Conservation (phyloP, 35 echinoderm and acorn worm species). For the Holothuria glaberrima region DNA sequence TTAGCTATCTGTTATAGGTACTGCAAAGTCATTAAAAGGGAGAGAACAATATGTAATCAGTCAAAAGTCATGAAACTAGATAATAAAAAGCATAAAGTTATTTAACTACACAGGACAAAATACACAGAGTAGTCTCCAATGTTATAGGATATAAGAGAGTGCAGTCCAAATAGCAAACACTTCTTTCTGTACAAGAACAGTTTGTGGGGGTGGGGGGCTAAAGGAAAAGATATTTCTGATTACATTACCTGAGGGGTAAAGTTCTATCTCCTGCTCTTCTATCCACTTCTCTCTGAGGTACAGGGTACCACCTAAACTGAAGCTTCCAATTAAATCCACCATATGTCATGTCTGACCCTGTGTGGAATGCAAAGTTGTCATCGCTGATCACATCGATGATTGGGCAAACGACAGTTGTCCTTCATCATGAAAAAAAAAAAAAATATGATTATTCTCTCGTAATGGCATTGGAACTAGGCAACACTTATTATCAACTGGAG, state of each 20-base stretch:
- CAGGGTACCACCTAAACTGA: conserved; percentile 96
- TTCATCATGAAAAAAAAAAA: conserved; percentile 41
- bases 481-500: background rate
- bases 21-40: no score
- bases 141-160: no score
- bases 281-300: conserved; percentile 90
- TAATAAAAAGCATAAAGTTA: no score
- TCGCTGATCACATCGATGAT: conserved; percentile 99
- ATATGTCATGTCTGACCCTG: conserved; percentile 97
- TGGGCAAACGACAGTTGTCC: conserved; percentile 87
- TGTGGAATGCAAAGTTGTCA: conserved; percentile 98
- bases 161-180: no score
- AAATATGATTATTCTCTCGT: background rate
- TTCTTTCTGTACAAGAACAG: no score
- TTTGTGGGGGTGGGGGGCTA: no score
- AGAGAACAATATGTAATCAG: no score
- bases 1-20: no score
- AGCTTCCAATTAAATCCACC: conserved; percentile 99
- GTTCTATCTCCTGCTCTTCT: conserved; percentile 92
- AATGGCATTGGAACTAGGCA: background rate
- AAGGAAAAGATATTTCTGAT: no score
- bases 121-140: no score
- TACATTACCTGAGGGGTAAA: conserved; percentile 72
- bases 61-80: no score
- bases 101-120: no score